Evolutionary conservation across 2,888 invertebrate species (phyloP), one percentile per base, ranked within the genome.

Genomic region (Synergus itoensis): DNA sequence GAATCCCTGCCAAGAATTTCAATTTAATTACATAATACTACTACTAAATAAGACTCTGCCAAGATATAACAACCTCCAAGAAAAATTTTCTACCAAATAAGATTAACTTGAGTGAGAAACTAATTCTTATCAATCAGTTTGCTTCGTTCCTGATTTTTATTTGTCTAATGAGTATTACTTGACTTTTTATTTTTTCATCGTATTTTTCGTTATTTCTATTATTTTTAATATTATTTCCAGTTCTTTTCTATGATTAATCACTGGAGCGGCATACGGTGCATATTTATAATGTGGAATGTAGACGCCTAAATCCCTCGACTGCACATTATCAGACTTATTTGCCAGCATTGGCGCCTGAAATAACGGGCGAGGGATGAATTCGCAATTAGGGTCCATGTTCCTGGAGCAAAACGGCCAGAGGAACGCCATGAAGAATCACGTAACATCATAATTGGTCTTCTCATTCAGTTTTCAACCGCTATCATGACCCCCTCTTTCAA

Each of bases 271-370:
- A n/a, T 77, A 76, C 36, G 12, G 78, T 69, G 78, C 82, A 84
- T 84, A 85, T 86, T 85, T 84, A 86, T 86, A 85, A 84, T 84
- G 81, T 82, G 84, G 83, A 83, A 86, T 83, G 84, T 79, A 85
- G 84, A 86, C 84, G 81, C 83, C 84, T 86, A 85, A 86, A 85
- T 86, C 86, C 82, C 83, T 85, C 83, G 81, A 65, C 84, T 82
- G 83, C 81, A 78, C 85, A 82, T 86, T 85, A 85, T 85, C 81
- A 80, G 78, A 77, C 81, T 79, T 69, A 81, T 76, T 82, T 79
- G 80, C 65, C 80, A 78, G 81, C 82, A 80, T 83, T 67, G 83
- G 81, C 79, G 84, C 79, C 83, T 82, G 84, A 84, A 83, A 85
- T 84, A 85, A 85, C 80, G 78, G 76, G 57, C 73, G 83, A 81